These are phyloP conservation scores for Aegotheles bennettii DNA, from an alignment of 2,113 vertebrate genomes.

Conservation along the genomic window DNA sequence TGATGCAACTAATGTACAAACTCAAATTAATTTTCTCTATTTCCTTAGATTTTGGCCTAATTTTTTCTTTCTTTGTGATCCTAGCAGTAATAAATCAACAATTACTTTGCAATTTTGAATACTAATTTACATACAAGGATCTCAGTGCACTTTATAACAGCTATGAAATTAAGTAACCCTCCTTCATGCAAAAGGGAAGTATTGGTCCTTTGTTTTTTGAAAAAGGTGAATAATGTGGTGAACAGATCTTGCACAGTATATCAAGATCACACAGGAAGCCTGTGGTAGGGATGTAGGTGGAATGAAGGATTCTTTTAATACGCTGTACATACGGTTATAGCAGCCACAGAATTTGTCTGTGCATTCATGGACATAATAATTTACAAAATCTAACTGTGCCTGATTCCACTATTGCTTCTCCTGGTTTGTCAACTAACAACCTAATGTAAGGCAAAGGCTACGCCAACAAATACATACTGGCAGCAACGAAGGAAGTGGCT, in stretches of 20 bases:
- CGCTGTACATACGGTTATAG: fast-evolving
- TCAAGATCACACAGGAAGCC: not conserved
- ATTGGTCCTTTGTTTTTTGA: too few species aligned
- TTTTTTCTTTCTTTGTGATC: not conserved
- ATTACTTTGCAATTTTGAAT: not conserved
- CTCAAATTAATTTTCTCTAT: not conserved
- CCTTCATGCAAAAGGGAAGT: not conserved
- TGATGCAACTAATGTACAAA: not conserved
- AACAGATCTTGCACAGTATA: not conserved
- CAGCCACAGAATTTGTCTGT: not conserved
- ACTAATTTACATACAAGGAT: not conserved
- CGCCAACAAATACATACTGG: fast-evolving
- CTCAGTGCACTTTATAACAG: not conserved
- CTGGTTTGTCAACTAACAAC: not conserved
- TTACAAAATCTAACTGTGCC: not conserved
- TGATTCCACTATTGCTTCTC: not conserved
- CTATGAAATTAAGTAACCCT: not conserved
- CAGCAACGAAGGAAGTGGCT: not conserved
- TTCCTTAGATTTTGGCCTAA: not conserved
- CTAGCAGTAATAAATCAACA: not conserved
- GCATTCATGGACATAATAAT: not conserved
- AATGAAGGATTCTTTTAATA: not conserved
- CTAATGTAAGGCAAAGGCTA: not conserved
- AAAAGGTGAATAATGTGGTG: not conserved
- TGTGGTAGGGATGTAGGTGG: not conserved